Base-by-base conservation (phyloP, 2,797 vertebrate genomes). In the Chloroceryle inda region DNA sequence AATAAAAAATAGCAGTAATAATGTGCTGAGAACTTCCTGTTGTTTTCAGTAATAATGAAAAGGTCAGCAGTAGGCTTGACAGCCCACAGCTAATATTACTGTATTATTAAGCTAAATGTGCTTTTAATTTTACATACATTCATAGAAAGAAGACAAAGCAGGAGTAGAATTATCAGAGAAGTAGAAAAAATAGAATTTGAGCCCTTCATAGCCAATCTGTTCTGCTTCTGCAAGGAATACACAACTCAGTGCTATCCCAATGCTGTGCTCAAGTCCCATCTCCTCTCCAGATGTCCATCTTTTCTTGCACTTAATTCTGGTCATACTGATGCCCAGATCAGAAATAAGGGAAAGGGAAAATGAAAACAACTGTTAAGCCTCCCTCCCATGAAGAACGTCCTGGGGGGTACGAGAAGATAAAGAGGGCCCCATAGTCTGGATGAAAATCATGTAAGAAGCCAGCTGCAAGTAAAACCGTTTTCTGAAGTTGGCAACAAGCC, bases 301-400 rank as follows among this genome's bases (percentile, higher is more conserved):
- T 95, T 83, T 53, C 88, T 94, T 72, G 79, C 92, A 95, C 94
- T 94, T 96, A 75, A 95, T 97, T 97, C 82, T 90, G 73, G 64
- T 85, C 85, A 85, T 71, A 88, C 45, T 44, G 80, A 69, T 82
- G 83, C 64, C 50, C 59, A 40, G 55, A 89, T 49, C 74, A 89
- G 85, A 69, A 91, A 73, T 66, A 40, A 82, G 56, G 71, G 74
- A 96, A 94, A 89, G 77, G 59, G 58, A 94, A 91, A 94, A 92
- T 55, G 76, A 63, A 97, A 88, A 77, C 76, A 90, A 92, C 91
- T 78, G 79, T 77, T 94, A 31, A 27, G 47, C 50, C 61, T 96
- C 92, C 96, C 96, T 96, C 95, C 92, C 95, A 96, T 81, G 94
- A 93, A 79, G 94, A 94, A 94, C 92, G 14, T 92, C 80, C 91